Conservation (phyloP, 2,888 invertebrate species). For the Stramonita haemastoma region DNA sequence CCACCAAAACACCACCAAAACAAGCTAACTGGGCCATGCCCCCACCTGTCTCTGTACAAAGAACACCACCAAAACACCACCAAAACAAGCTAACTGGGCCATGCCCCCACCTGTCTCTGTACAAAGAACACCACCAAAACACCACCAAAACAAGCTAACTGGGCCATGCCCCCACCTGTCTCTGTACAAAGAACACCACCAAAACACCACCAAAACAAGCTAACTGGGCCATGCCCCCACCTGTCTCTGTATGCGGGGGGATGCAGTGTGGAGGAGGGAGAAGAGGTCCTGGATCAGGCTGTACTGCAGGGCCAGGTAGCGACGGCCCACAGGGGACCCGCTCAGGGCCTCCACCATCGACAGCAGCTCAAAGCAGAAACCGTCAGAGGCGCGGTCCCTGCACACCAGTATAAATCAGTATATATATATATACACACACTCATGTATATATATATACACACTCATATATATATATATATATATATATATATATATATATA, state of each 20-base stretch:
- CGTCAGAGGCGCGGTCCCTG: slow-evolving; percentile 80
- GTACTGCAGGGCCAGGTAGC: slow-evolving; percentile 92
- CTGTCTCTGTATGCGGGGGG: slow-evolving; percentile 95
- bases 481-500: too few species aligned
- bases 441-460: too few species aligned
- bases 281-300: slow-evolving; percentile 90
- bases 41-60: neutral
- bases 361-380: slow-evolving; percentile 98
- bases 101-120: neutral
- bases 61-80: neutral
- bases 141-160: neutral
- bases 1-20: neutral
- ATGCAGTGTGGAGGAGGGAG: slow-evolving; percentile 93
- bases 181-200: slow-evolving; percentile 81
- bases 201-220: neutral
- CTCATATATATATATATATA: too few species aligned
- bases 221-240: slow-evolving; percentile 77
- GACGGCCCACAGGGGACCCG: slow-evolving; percentile 92
- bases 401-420: too few species aligned
- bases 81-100: neutral
- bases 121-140: neutral
- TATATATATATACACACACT: too few species aligned
- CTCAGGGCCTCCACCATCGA: slow-evolving; percentile 96
- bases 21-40: too few species aligned
- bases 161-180: slow-evolving; percentile 83